Percentiles rank a stretch among this genome's conserved stretches.
Evolutionary conservation across 2,888 invertebrate genomes (phyloP).

Genomic region (Colostygia pectinataria): DNA sequence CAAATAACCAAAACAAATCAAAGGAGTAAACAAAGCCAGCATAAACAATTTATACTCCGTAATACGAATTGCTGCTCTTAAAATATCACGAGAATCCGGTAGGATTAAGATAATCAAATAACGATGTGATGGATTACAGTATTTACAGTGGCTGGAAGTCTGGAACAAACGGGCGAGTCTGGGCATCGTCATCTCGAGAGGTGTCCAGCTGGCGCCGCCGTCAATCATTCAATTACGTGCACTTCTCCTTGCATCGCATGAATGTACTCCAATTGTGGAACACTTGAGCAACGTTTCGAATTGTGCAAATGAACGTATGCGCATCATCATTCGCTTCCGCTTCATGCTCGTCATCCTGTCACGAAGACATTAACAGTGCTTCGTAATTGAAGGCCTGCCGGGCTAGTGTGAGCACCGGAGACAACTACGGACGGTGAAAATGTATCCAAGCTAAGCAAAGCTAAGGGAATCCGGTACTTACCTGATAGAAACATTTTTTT

Average conservation of each 20-base stretch:
- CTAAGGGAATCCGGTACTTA: no score
- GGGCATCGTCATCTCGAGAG: conserved; percentile 67
- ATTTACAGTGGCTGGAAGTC: no score
- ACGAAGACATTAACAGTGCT: conserved; percentile 9
- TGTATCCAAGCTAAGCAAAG: no score
- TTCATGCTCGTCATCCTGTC: conserved; percentile 21
- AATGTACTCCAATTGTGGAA: conserved; percentile 55
- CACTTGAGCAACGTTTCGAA: conserved; percentile 46
- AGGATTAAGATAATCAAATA: conserved; percentile 41
- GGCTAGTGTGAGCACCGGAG: no score
- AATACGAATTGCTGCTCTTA: conserved; percentile 6
- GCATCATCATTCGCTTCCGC: conserved; percentile 34
- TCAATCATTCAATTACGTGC: conserved; percentile 72
- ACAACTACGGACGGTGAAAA: no score
- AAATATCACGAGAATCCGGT: conserved; percentile 7
- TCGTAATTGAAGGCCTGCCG: no score
- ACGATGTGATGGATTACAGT: conserved; percentile 54
- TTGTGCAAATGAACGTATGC: conserved; percentile 40
- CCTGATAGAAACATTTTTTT: no score
- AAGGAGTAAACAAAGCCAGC: not conserved
- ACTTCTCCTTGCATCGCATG: conserved; percentile 45
- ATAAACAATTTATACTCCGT: conserved; percentile 6
- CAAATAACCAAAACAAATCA: not conserved
- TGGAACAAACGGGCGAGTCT: conserved; percentile 50
- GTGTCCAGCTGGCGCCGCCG: conserved; percentile 68